Evolutionary conservation across 2,888 invertebrate species (phyloP).

Genomic region (Ecdyonurus torrentis): DNA sequence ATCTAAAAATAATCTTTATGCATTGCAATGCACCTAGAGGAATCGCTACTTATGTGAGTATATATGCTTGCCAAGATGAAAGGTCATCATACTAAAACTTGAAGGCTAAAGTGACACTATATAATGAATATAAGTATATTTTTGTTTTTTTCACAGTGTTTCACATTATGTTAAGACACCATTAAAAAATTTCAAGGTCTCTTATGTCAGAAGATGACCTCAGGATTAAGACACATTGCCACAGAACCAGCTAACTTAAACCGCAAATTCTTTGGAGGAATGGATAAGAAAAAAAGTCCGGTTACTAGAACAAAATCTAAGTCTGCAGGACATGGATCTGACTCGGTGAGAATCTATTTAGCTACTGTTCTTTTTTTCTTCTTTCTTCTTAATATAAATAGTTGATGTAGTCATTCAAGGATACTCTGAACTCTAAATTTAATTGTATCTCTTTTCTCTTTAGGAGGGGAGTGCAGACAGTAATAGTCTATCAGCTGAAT

Average conservation of each 20-base stretch:
- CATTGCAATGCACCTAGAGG: background rate
- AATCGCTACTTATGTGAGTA: background rate
- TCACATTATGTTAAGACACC: background rate
- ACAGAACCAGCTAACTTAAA: conserved; percentile 32
- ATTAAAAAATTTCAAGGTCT: background rate
- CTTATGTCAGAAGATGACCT: conserved; percentile 12
- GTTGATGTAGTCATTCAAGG: background rate
- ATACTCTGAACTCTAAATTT: conserved; percentile 1
- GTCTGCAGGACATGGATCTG: conserved; percentile 20
- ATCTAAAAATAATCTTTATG: background rate
- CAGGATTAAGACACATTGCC: conserved; percentile 30
- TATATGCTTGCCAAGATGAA: background rate
- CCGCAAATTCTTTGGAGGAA: conserved; percentile 13
- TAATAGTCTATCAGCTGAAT: conserved; percentile 33
- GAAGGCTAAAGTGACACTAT: background rate
- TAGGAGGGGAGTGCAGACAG: conserved; percentile 33
- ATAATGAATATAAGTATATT: background rate
- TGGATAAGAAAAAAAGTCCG: conserved; percentile 19
- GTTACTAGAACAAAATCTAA: conserved; percentile 19
- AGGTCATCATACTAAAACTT: background rate
- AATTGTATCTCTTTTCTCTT: too few relatives aligned
- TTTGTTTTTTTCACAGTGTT: background rate
- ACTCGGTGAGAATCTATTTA: conserved; percentile 23
- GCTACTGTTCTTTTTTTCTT: background rate
- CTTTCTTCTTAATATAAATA: conserved; percentile 2